Percentiles rank a stretch among this genome's conserved stretches.
Evolutionary conservation across 2,797 vertebrate species (phyloP).

Genomic region (Phylloscopus collybita): DNA sequence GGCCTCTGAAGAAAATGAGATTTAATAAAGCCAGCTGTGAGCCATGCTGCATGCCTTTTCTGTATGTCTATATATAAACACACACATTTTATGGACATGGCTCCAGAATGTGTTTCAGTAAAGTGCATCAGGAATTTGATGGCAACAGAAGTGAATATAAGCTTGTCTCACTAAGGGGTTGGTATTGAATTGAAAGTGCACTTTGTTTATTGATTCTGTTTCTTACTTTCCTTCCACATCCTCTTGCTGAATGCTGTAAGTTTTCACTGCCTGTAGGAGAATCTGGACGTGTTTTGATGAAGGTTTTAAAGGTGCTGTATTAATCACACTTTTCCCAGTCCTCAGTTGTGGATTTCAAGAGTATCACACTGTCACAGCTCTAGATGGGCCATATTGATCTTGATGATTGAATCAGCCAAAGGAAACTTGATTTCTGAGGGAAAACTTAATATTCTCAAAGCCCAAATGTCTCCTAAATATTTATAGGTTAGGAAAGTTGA

Average conservation of each 20-base stretch:
- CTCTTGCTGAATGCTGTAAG: background rate
- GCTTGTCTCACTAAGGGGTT: background rate
- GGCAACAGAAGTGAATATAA: background rate
- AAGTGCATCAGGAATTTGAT: background rate
- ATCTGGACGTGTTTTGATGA: background rate
- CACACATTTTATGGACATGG: background rate
- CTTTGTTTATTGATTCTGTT: constrained; percentile 14
- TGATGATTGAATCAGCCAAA: constrained; percentile 65
- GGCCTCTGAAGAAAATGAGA: background rate
- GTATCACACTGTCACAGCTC: constrained; percentile 35
- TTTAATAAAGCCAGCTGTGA: background rate
- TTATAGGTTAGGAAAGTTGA: constrained; percentile 4
- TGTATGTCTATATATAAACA: fast-evolving
- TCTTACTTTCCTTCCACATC: background rate
- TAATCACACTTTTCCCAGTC: constrained; percentile 50
- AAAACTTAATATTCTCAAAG: constrained; percentile 54
- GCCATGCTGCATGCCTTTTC: background rate
- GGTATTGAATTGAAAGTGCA: background rate
- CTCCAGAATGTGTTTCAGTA: background rate
- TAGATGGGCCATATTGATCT: constrained; percentile 40
- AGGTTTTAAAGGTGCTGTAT: constrained; percentile 15
- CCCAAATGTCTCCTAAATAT: constrained; percentile 11
- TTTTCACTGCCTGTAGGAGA: background rate
- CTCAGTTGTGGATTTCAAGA: constrained; percentile 35
- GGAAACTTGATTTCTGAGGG: constrained; percentile 50